Evolutionary conservation across 1,140 invertebrate genomes (phyloP), one percentile per base, ranked within the genome.

Genomic region (Philaenus spumarius): DNA sequence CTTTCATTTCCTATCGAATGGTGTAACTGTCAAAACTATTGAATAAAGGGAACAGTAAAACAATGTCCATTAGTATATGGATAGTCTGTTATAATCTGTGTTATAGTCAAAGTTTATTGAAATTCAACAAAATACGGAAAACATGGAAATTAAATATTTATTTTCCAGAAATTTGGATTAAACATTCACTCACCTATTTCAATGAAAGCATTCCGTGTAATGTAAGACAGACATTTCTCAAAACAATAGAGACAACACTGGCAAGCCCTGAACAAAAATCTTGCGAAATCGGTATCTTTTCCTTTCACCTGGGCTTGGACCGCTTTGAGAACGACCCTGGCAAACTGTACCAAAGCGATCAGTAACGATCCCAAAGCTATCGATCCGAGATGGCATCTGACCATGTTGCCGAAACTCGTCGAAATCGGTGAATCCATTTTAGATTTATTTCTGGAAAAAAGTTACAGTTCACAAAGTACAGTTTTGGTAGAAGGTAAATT

Each of bases 121-220:
- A n/a, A n/a, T n/a, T n/a, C n/a, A n/a, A n/a, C n/a, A n/a, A n/a
- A n/a, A n/a, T n/a, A n/a, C n/a, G n/a, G n/a, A n/a, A n/a, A n/a
- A n/a, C n/a, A n/a, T n/a, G n/a, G n/a, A n/a, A n/a, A n/a, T n/a
- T n/a, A n/a, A n/a, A n/a, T n/a, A n/a, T n/a, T n/a, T n/a, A n/a
- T n/a, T n/a, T n/a, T n/a, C n/a, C n/a, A n/a, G n/a, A n/a, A n/a
- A n/a, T n/a, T n/a, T n/a, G n/a, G n/a, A n/a, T n/a, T n/a, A n/a
- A n/a, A n/a, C n/a, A n/a, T n/a, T n/a, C n/a, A n/a, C 63, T 72
- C 72, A 83, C 82, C 83, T 69, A 84, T 83, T 80, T 88, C 86
- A 60, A 90, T 86, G 67, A 87, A 92, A 7, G 88, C 86, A 74
- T 90, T 90, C 66, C 83, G 73, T 42, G 80, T 84, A 17, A 91